phyloP scores from a whole-genome alignment of 2,797 vertebrate species.

The Thunnus albacares region DNA sequence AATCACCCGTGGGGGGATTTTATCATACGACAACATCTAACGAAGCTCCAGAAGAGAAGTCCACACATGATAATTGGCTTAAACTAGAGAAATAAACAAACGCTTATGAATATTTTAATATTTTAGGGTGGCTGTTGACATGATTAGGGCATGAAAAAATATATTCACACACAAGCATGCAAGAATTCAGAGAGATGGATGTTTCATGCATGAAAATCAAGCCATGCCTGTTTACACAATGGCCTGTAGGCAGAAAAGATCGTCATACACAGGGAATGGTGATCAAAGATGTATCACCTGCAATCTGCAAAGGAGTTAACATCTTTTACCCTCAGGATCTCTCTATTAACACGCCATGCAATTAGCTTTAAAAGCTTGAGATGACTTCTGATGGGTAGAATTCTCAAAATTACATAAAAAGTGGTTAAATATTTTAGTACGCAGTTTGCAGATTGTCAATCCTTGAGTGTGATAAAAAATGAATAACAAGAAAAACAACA shows the following conservation, averaged over 20 bases:
- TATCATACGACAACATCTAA: conserved; percentile 57
- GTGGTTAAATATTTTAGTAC: background rate
- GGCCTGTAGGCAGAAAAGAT: conserved; percentile 34
- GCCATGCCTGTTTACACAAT: conserved; percentile 41
- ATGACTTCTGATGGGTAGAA: conserved; percentile 10
- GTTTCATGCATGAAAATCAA: conserved; percentile 45
- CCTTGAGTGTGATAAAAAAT: background rate
- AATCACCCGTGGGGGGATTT: conserved; percentile 6
- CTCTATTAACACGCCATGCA: background rate
- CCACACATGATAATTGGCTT: conserved; percentile 62
- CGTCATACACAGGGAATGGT: background rate
- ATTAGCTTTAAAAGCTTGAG: conserved; percentile 8
- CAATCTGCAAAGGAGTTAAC: conserved; percentile 18
- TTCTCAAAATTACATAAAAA: no score
- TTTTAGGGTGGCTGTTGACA: conserved; percentile 50
- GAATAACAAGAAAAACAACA: no score
- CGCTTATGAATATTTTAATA: conserved; percentile 73
- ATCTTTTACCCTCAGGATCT: conserved; percentile 23
- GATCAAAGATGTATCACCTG: conserved; percentile 53
- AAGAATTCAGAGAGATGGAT: conserved; percentile 30
- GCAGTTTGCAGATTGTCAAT: background rate
- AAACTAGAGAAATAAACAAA: conserved; percentile 69
- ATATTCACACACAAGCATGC: conserved; percentile 31
- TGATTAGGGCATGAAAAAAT: conserved; percentile 55
- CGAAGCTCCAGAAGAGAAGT: conserved; percentile 43